Evolutionary conservation across 2,113 vertebrate species (phyloP), one percentile per base, ranked within the genome.

Genomic region (Eupsittula cactorum): DNA sequence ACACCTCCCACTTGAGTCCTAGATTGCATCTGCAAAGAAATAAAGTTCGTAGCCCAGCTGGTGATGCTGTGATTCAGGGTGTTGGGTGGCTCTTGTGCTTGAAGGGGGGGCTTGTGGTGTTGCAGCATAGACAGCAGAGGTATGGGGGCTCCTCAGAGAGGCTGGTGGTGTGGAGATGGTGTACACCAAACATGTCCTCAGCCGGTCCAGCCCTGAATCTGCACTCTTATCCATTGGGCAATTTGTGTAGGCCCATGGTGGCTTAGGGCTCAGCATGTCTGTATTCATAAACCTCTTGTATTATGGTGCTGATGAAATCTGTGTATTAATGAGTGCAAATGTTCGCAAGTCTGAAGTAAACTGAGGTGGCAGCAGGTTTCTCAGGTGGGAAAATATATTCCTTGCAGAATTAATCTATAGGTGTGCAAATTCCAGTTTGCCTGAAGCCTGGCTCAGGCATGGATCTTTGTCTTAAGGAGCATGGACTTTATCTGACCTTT

Each of bases 221-320:
- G 33, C 25, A 4, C 31, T 86, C 24, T 47, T 0, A 0, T 21
- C 7, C 2, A 49, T 27, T 23, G 53, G 13, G 28, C 0, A 0
- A 3, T 52, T 69, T 50, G 42, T 21, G 11, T 27, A 64, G 50
- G 52, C 11, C 50, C 41, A 7, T 0, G 4, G 39, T 25, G 20
- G 20, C 39, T 62, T 21, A 14, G 33, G 29, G 39, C 5, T 68
- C 57, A 44, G 15, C 4, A 4, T 0, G 0, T 57, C 52, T 47
- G 74, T 46, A 19, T 42, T 57, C 1, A 3, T 53, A 49, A 74
- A 24, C 10, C 20, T 75, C 65, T 71, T 31, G 24, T 49, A 19
- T 7, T 8, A 3, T 0, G 7, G 25, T 55, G 55, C 65, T 75
- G 46, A 47, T 82, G 65, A 28, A 75, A 60, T 67, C 28, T 18